These are phyloP conservation scores for Holacanthella duospinosa DNA, from an alignment of 2,888 invertebrate species.

Conservation along the genomic window DNA sequence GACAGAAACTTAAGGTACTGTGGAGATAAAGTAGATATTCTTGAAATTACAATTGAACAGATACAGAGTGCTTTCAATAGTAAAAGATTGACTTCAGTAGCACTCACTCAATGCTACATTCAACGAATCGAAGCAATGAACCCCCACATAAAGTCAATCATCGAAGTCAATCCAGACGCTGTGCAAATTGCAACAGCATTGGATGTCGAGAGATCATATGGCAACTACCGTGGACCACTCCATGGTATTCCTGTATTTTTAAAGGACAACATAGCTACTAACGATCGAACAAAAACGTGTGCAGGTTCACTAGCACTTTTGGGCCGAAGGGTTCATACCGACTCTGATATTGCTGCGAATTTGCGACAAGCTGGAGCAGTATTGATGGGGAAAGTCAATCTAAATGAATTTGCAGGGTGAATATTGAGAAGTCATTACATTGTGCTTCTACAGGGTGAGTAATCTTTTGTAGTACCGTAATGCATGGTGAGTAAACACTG, in stretches of 20 bases:
- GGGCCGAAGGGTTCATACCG: conserved; percentile 1
- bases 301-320: conserved; percentile 9
- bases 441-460: too few relatives aligned
- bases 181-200: conserved; percentile 6
- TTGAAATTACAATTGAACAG: conserved; percentile 2
- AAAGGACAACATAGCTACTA: conserved; percentile 11
- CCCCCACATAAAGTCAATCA: conserved; percentile 6
- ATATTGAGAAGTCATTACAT: too few relatives aligned
- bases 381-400: conserved; percentile 11
- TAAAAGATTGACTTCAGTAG: neutral
- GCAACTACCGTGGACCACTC: neutral
- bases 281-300: conserved; percentile 10
- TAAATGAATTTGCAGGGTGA: conserved; percentile 12
- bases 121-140: conserved; percentile 9
- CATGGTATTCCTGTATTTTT: conserved; percentile 13
- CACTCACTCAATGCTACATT: neutral
- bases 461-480: too few relatives aligned
- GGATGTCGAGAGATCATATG: neutral
- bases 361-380: conserved; percentile 4
- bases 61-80: neutral
- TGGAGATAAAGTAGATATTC: too few relatives aligned
- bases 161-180: conserved; percentile 13
- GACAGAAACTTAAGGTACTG: too few relatives aligned
- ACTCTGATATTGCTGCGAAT: conserved; percentile 1
- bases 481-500: too few relatives aligned